A percentile compares a stretch with the other conserved stretches of the same genome.
Conservation (phyloP, 2,797 vertebrate genomes). For the Melanotaenia trifasciata region DNA sequence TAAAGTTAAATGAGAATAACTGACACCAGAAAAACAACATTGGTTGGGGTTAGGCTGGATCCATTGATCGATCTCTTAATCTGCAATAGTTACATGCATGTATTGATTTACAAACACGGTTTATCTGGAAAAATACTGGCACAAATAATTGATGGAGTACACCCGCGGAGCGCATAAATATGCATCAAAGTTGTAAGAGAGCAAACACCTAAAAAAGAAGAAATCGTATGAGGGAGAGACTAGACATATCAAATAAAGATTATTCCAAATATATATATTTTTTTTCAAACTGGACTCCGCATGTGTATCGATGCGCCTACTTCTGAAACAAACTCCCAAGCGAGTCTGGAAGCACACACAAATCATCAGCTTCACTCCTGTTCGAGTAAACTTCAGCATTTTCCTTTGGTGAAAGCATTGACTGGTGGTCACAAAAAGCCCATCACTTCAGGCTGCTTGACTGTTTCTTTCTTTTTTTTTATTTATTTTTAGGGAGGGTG, state of each 20-base stretch:
- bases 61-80: conserved; percentile 81
- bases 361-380: conserved; percentile 31
- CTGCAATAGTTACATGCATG: conserved; percentile 83
- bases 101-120: conserved; percentile 84
- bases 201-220: conserved; percentile 68
- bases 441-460: conserved; percentile 4
- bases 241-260: conserved; percentile 65
- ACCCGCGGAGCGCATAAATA: conserved; percentile 76
- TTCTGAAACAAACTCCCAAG: conserved; percentile 71
- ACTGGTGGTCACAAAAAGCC: conserved; percentile 32
- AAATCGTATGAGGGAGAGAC: conserved; percentile 49
- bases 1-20: conserved; percentile 71
- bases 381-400: conserved; percentile 48
- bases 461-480: not conserved
- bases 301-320: conserved; percentile 66
- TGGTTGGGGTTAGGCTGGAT: conserved; percentile 67
- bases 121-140: conserved; percentile 80
- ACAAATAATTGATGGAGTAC: conserved; percentile 81
- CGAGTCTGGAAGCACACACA: conserved; percentile 49
- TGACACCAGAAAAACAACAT: conserved; percentile 70
- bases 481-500: not conserved
- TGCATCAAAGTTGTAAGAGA: conserved; percentile 72
- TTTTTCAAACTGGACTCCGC: conserved; percentile 52
- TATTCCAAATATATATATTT: conserved; percentile 63
- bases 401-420: conserved; percentile 50